Evolutionary conservation across 2,888 invertebrate genomes (phyloP), one percentile per base, ranked within the genome.

Genomic region (Acanthopleura granulata): DNA sequence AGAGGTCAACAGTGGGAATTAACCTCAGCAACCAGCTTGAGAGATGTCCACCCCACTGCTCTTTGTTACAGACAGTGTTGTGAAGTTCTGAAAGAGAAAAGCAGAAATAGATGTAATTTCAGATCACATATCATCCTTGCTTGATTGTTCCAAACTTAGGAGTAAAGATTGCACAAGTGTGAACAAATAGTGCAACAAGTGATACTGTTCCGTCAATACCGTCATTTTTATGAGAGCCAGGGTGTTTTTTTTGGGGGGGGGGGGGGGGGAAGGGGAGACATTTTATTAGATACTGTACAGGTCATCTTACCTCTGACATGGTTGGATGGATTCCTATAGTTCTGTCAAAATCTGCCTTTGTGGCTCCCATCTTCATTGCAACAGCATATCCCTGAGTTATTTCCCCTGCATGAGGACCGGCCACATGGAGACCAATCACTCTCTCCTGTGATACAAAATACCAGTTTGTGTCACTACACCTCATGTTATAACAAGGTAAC

Each of bases 11-110:
- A 25, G 61, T 66, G 3, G 85, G 81, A 82, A 79, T 90, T 97
- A 97, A 93, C 97, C 97, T 94, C 97, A 98, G 93, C 98, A 98
- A 74, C 96, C 95, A 66, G 96, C 95, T 72, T 96, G 96, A 86
- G 95, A 95, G 79, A 96, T 95, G 90, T 96, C 96, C 86, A 93
- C 91, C 71, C 97, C 97, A 72, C 97, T 97, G 80, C 97, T 93
- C 92, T 98, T 98, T 76, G 97, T 97, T 87, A 97, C 94, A 89
- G 93, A 93, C 83, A 97, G 93, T 74, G 96, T 94, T 0, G 97
- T 97, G 91, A 97, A 96, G 91, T 96, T 84, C 91, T 91, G 81
- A 81, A 87, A 85, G 71, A 57, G 57, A 75, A 69, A 73, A 49
- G 40, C 9, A 9, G 9, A 40, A 40, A 40, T 40, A 40, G 40